phyloP scores from a whole-genome alignment of 1,140 invertebrate species.

The Drosophila arawakana region DNA sequence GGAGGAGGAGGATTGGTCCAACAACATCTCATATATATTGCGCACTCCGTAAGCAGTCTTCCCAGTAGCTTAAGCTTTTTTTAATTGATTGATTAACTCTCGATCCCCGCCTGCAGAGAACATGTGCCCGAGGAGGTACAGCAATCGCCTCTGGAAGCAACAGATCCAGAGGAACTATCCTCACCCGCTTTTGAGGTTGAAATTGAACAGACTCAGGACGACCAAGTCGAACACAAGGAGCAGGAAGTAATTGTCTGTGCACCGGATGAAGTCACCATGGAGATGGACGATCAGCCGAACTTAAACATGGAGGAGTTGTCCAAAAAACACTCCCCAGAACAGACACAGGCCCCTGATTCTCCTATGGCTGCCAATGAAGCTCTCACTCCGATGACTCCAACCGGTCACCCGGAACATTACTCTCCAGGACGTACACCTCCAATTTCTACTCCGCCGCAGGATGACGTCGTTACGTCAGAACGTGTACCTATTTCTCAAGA shows the following conservation, averaged over 20 bases:
- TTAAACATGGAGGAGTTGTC: not conserved
- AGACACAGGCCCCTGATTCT: not conserved
- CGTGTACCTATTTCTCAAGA: not conserved
- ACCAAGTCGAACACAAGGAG: not conserved
- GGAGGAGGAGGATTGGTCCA: slow-evolving; percentile 11
- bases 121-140: not conserved
- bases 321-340: not conserved
- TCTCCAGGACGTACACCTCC: not conserved
- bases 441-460: not conserved
- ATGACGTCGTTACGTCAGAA: not conserved
- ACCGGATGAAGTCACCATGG: not conserved
- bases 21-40: not conserved
- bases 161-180: not conserved
- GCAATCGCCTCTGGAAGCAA: not conserved
- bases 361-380: not conserved
- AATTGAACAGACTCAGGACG: not conserved
- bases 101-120: not conserved
- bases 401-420: not conserved
- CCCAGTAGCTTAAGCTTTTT: not conserved
- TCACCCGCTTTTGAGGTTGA: not conserved
- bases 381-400: not conserved
- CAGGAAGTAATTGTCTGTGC: too few relatives aligned
- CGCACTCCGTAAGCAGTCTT: not conserved
- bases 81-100: not conserved
- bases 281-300: not conserved